Conservation (phyloP, 2,888 invertebrate species). For the Microplitis manilae region DNA sequence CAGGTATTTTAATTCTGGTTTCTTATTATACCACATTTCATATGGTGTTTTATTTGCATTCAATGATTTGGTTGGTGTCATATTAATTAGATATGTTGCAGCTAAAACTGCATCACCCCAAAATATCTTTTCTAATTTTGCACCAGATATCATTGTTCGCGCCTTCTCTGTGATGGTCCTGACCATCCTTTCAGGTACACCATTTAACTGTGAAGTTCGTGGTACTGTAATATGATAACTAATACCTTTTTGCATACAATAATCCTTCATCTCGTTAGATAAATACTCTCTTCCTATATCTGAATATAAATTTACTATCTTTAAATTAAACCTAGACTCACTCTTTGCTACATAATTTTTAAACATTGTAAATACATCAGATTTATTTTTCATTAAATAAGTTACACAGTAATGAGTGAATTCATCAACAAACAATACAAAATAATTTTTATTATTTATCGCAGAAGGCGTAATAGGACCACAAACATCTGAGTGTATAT, state of each 20-base stretch:
- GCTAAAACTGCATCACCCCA: constrained; percentile 35
- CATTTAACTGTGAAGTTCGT: constrained; percentile 26
- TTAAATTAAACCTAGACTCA: constrained; percentile 44
- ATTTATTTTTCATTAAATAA: constrained; percentile 41
- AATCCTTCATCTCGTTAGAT: constrained; percentile 59
- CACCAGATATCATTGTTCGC: constrained; percentile 32
- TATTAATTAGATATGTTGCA: constrained; percentile 44
- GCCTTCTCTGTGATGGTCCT: constrained; percentile 50
- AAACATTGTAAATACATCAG: constrained; percentile 38
- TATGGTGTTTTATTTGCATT: constrained; percentile 33
- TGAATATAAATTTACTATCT: constrained; percentile 37
- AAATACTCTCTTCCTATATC: constrained; percentile 58
- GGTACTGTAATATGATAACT: constrained; percentile 64
- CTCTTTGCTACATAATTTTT: constrained; percentile 45
- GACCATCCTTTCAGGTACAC: constrained; percentile 63
- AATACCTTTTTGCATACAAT: constrained; percentile 59
- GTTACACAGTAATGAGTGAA: constrained; percentile 42
- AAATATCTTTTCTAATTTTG: background rate
- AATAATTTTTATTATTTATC: constrained; percentile 42
- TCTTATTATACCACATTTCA: constrained; percentile 45
- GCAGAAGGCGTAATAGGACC: constrained; percentile 39
- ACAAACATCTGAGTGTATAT: constrained; percentile 54
- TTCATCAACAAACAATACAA: constrained; percentile 42
- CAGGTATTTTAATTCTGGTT: constrained; percentile 34
- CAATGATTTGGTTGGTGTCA: constrained; percentile 34